A percentile compares a stretch with the other conserved stretches of the same genome.
Conservation (phyloP, 2,113 vertebrate species). For the Myiopsitta monachus region DNA sequence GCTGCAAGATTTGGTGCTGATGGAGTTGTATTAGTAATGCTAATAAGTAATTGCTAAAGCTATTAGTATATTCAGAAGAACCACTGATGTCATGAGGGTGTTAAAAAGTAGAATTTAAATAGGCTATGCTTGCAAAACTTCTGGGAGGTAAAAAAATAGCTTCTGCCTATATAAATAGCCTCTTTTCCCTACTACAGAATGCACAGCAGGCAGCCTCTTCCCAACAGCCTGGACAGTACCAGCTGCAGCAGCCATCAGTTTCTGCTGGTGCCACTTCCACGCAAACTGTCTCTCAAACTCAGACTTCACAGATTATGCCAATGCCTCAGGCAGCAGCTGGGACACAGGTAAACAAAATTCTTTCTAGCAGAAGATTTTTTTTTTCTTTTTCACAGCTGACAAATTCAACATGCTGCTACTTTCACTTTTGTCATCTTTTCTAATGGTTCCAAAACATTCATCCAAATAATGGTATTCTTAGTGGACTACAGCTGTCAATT, state of each 20-base stretch:
- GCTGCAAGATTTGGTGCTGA: background rate
- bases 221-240: slow-evolving; percentile 72
- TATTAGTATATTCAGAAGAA: background rate
- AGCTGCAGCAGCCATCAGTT: slow-evolving; percentile 68
- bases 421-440: slow-evolving; percentile 28
- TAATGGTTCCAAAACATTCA: slow-evolving; percentile 12
- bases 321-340: slow-evolving; percentile 73
- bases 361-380: background rate
- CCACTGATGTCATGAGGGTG: background rate
- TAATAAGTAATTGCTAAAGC: background rate
- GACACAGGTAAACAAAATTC: slow-evolving; percentile 74
- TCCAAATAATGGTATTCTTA: background rate
- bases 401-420: background rate
- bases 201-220: slow-evolving; percentile 69
- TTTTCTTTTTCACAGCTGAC: background rate
- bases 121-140: background rate
- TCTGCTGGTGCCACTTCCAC: slow-evolving; percentile 60
- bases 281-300: slow-evolving; percentile 70
- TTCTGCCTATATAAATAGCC: background rate
- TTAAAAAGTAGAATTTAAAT: background rate
- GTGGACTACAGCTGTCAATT: background rate
- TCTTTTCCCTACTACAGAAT: slow-evolving; percentile 56
- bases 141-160: background rate
- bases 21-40: background rate
- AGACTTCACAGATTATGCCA: slow-evolving; percentile 65